Base-by-base conservation (phyloP, 2,113 vertebrate species). In the Phocoena sinus region DNA sequence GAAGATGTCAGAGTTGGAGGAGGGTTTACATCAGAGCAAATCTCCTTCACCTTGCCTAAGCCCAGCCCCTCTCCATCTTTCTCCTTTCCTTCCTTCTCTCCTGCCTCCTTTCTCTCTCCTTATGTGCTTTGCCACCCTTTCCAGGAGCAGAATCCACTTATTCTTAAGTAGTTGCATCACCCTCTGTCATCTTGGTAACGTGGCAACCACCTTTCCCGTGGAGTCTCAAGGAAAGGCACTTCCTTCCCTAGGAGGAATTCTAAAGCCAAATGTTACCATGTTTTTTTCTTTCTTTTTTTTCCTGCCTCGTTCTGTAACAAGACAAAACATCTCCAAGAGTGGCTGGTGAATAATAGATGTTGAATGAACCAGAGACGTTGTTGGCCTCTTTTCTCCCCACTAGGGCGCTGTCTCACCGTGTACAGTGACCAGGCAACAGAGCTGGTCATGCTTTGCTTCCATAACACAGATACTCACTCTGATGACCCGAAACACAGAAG, bases 241-340 rank as follows among this genome's bases (percentile, higher is more conserved):
- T 91, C 58, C 71, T 84, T 81, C n/a, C 63, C 50, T 3, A 53
- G 53, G 74, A 92, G 68, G 84, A 79, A 83, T 79, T 50, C 47
- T 84, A 58, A 23, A 36, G 73, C 80, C 74, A 25, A 81, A 71
- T 62, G 62, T 62, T 70, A 76, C 44, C 73, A 50, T 79, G 67
- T 41, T 62, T 77, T 28, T 91, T 62, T 58, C 56, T 82, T 28
- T 28, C 76, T 33, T 62, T 82, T 28, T 91, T 62, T 38, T 87
- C 13, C 93, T 82, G 23, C 31, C 76, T 83, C 13, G 9, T 88
- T 93, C 65, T 77, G 38, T 97, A 96, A 87, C 85, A 83, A 83
- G n/a, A 80, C 47, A 50, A 77, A 87, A 41, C 76, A 70, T 36
- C 62, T 82, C 76, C 85, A 68, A 65, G n/a, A 20, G 9, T 17